Conservation (phyloP, 64 coral and sea anemone genomes). For the Catalaphyllia jardinei region DNA sequence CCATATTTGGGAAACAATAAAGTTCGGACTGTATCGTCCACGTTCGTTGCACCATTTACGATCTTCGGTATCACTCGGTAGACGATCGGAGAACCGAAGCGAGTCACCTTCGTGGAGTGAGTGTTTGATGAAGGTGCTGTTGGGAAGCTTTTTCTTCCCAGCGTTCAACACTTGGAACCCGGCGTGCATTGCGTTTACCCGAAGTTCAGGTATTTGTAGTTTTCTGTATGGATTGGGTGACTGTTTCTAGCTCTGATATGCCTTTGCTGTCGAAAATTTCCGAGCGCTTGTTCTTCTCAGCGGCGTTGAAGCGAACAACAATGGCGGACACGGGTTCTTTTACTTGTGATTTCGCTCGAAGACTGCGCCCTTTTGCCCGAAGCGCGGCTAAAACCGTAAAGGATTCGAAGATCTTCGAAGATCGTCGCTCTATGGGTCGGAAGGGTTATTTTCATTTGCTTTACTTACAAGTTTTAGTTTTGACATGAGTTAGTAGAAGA, state of each 20-base stretch:
- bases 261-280: not conserved
- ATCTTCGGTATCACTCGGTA: not conserved
- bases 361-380: not conserved
- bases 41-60: not conserved
- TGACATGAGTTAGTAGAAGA: not conserved
- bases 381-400: not conserved
- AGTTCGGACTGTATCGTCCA: not conserved
- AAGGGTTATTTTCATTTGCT: not conserved
- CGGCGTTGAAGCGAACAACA: constrained; percentile 9
- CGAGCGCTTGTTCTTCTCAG: not conserved
- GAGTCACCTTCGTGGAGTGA: not conserved
- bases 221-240: not conserved
- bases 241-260: not conserved
- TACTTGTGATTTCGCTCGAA: not conserved
- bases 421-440: no score
- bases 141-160: constrained; percentile 62
- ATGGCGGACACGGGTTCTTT: constrained; percentile 25
- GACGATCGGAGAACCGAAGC: not conserved
- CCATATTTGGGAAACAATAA: not conserved
- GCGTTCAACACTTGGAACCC: constrained; percentile 74
- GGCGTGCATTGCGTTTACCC: constrained; percentile 80
- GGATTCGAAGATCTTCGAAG: not conserved
- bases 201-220: constrained; percentile 49
- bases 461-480: not conserved
- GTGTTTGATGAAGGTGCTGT: constrained; percentile 47